phyloP scores from a whole-genome alignment of 2,113 vertebrate genomes.

The Apteryx mantelli region DNA sequence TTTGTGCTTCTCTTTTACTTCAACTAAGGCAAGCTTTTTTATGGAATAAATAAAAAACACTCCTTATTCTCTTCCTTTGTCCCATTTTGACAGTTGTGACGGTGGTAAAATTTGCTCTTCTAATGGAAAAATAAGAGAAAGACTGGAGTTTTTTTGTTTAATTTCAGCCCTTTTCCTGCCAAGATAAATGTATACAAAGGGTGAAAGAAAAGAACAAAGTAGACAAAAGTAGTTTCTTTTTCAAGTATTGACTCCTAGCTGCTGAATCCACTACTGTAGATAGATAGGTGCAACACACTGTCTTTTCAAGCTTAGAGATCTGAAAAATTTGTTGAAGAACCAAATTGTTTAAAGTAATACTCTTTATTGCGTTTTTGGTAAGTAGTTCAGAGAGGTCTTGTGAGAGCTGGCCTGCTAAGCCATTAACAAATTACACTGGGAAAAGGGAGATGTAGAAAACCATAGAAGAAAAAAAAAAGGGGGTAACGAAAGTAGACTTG shows the following conservation, averaged over 20 bases:
- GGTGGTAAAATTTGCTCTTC: not conserved
- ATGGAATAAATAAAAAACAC: not conserved
- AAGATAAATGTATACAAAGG: not conserved
- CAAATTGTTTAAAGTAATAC: not conserved
- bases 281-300: fast-evolving
- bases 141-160: not conserved
- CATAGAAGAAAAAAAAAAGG: not conserved
- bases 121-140: not conserved
- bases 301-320: not conserved
- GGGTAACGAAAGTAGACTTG: not conserved
- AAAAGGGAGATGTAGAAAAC: not conserved
- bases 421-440: not conserved
- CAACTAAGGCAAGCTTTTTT: not conserved
- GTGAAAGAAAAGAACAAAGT: not conserved
- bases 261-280: not conserved
- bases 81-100: not conserved
- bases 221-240: not conserved
- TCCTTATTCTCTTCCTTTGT: not conserved
- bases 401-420: not conserved
- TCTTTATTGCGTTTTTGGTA: not conserved
- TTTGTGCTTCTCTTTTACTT: not conserved
- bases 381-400: not conserved
- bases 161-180: not conserved
- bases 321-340: not conserved
- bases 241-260: not conserved